Evolutionary conservation across 2,797 vertebrate species (phyloP), one percentile per base, ranked within the genome.

Genomic region (Zalophus californianus): DNA sequence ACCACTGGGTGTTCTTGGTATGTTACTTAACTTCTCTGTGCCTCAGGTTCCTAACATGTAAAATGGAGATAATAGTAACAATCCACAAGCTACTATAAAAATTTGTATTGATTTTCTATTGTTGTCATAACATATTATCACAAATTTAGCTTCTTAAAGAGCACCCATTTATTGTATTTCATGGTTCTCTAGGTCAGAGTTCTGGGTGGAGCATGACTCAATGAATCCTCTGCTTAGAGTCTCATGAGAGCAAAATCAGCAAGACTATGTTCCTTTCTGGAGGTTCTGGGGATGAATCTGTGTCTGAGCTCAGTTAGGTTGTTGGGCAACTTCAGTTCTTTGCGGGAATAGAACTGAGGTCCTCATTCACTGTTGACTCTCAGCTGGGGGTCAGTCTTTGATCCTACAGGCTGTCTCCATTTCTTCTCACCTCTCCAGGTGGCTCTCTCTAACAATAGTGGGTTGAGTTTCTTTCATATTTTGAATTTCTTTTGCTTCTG

Each of bases 11-110:
- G 21, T 77, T 48, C 23, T 75, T 29, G 58, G 23, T 48, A 23
- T 64, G 9, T 85, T 86, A 85, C 9, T 75, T 80, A 77, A 70
- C 27, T 68, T 78, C 44, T 97, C 32, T 89, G 35, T 89, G 41
- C 29, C 38, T 86, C 35, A 8, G 75, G 14, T 60, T 62, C 18
- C 35, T 90, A 56, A 64, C 25, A 18, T 85, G 1, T 79, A 64
- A 91, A 88, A 50, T 29, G 18, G 73, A 4, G 16, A 23, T n/a
- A 86, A 93, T 52, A 73, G 38, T 18, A 44, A 23, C 38, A 77
- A 62, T 86, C 90, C 29, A 4, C 4, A 90, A 91, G 11, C 10
- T 86, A 52, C 38, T 77, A 35, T 52, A 64, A 50, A 90, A 84
- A 75, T 75, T 29, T 66, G 29, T 60, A 41, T 54, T 68, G 0